Evolutionary conservation across 2,113 vertebrate species (phyloP), one percentile per base, ranked within the genome.

Genomic region (Xiphias gladius): DNA sequence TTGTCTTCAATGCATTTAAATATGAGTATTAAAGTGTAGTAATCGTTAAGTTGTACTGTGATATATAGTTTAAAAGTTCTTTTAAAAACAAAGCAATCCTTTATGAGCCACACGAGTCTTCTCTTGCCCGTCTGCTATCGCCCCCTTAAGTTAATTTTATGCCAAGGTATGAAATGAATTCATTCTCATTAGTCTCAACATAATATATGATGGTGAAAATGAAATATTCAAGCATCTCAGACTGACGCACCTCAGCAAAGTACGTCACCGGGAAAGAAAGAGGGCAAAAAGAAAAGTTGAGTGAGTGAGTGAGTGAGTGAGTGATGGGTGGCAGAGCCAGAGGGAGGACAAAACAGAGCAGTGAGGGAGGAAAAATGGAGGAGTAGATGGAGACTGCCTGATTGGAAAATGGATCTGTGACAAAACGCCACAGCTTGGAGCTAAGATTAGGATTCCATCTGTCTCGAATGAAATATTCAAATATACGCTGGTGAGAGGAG

Each of bases 371-470:
- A 91, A 84, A 91, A 89, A 89, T 87, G 89, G 86, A 80, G 87
- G 91, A 86, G 85, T 41, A 85, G 89, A 93, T 86, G 90, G 91
- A 83, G 85, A 84, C 91, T 86, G 90, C 71, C 89, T 93, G 93
- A 94, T 93, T 91, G 88, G 91, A 94, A 95, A 95, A 95, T 94
- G 93, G 92, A 95, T 91, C 85, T 89, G 91, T 95, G 95, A 95
- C 95, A 95, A 94, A 95, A 93, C 84, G 89, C 91, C 91, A 91
- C 91, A 90, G 94, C 94, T 95, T 82, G 90, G 93, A 94, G 95
- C 95, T 95, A 95, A 96, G 95, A 96, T 96, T 96, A 96, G 95
- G 93, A 95, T 94, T 95, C 94, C 94, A 95, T 96, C 94, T 92
- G 92, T 95, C 94, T 95, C 92, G 88, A 93, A 96, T 96, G 93